Base-by-base conservation (phyloP, 2,888 invertebrate genomes). In the Iselma pallidipennis region DNA sequence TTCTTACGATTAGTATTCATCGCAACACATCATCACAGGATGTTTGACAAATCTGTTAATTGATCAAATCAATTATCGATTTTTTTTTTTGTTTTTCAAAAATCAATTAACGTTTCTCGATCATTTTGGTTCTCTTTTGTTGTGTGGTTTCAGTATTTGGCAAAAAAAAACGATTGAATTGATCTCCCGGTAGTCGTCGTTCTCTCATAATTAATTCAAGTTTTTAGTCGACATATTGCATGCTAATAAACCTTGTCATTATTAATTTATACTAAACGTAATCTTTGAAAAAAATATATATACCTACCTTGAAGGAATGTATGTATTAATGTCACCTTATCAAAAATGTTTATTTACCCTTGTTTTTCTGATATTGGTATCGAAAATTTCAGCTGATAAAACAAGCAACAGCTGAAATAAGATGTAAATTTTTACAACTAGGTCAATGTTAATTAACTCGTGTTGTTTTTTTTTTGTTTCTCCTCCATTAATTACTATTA, bases 341-440 rank as follows among this genome's bases (percentile, higher is more conserved):
- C 49, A 37, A 3, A 16, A 37, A 37, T 14, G 16, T 37, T 14
- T 2, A 14, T 37, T 14, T 16, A 37, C 16, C 4, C 4, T 4
- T 16, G 16, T n/a, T 37, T n/a, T 37, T 16, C 16, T 37, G 14
- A 2, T 37, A 37, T 37, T 16, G 42, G 14, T n/a, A 28, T 54
- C 26, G 29, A 31, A 16, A 52, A 28, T 31, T n/a, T n/a, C n/a
- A n/a, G n/a, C n/a, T 21, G 28, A 56, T 48, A 37, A 54, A n/a
- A n/a, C n/a, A n/a, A n/a, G n/a, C 26, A 45, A 31, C 58, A 55
- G 57, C 50, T 9, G 26, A 49, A 61, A 61, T 45, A 26, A 25
- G 45, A 62, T 62, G 58, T 33, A 55, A 62, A 62, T 62, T 58
- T 61, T 62, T 58, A 51, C 50, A 58, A 37, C 28, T 54, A 29